A percentile compares a stretch with the other conserved stretches of the same genome.
Evolutionary conservation across 2,797 vertebrate species (phyloP).

Genomic region (Silurus lanzhouensis): DNA sequence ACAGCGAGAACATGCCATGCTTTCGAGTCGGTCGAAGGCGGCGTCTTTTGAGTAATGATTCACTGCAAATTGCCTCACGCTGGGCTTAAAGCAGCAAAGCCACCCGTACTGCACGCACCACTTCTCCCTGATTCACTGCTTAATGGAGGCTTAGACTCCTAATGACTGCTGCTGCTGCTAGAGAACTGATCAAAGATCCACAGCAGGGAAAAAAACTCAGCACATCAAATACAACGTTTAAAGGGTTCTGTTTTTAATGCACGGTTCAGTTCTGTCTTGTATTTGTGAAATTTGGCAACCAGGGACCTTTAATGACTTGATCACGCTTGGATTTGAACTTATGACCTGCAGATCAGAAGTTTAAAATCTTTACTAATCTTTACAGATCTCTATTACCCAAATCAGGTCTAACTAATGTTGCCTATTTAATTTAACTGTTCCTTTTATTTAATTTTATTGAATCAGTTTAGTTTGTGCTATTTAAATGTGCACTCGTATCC

Average conservation of each 20-base stretch:
- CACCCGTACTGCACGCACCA: not conserved
- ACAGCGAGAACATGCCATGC: not conserved
- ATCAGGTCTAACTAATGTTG: too few species aligned
- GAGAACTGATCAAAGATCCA: not conserved
- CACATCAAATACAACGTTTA: not conserved
- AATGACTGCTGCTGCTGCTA: not conserved
- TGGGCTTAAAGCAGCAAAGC: slow-evolving; percentile 9
- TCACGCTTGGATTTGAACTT: too few species aligned
- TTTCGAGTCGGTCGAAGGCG: not conserved
- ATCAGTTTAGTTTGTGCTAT: too few species aligned
- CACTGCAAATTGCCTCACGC: not conserved
- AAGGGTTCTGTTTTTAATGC: not conserved
- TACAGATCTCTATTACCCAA: too few species aligned
- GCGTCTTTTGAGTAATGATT: not conserved
- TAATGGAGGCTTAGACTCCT: slow-evolving; percentile 6
- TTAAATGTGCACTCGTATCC: too few species aligned
- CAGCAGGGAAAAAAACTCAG: not conserved
- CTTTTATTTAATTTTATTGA: too few species aligned
- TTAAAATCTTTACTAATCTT: too few species aligned
- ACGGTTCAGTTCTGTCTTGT: too few species aligned
- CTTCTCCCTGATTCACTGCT: not conserved
- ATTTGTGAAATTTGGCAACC: too few species aligned
- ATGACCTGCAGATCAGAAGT: too few species aligned
- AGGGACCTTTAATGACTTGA: too few species aligned
- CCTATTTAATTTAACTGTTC: too few species aligned